phyloP scores from a whole-genome alignment of 2,888 invertebrate species.

The Neoitamus cyanurus region DNA sequence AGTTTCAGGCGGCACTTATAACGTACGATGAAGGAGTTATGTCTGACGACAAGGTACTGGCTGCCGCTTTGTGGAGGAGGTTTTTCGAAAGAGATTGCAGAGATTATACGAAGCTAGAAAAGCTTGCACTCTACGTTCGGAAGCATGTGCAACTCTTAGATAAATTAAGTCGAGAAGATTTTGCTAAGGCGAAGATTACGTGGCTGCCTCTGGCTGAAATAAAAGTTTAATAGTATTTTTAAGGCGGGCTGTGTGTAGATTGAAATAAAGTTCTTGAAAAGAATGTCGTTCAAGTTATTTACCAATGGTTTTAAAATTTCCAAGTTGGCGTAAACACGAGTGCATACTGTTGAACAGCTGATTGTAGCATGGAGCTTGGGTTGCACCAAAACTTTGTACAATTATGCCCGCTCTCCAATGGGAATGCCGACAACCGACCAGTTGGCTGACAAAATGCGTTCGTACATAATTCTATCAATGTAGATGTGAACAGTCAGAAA shows the following conservation, averaged over 20 bases:
- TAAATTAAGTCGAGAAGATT: conserved; percentile 69
- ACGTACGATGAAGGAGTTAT: conserved; percentile 89
- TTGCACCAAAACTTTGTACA: no score
- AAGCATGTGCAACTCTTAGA: conserved; percentile 77
- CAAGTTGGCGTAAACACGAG: no score
- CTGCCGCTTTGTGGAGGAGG: conserved; percentile 86
- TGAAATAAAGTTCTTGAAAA: background rate
- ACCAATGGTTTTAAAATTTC: no score
- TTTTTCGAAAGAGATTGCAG: conserved; percentile 76
- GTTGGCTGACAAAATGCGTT: no score
- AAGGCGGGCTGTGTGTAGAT: background rate
- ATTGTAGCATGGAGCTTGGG: no score
- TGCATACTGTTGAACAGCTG: no score
- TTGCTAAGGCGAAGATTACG: conserved; percentile 70
- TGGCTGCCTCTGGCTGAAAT: conserved; percentile 65
- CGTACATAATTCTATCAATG: no score
- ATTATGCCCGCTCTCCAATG: no score
- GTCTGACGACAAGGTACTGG: conserved; percentile 79
- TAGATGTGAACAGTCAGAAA: no score
- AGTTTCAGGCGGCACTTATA: conserved; percentile 86
- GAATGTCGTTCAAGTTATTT: no score
- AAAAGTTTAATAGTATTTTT: background rate
- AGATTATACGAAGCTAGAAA: conserved; percentile 76
- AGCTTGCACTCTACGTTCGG: conserved; percentile 79
- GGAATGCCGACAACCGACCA: no score